A percentile compares a stretch with the other conserved stretches of the same genome.
Conservation (phyloP, 2,113 vertebrate genomes). For the Plestiodon gilberti region DNA sequence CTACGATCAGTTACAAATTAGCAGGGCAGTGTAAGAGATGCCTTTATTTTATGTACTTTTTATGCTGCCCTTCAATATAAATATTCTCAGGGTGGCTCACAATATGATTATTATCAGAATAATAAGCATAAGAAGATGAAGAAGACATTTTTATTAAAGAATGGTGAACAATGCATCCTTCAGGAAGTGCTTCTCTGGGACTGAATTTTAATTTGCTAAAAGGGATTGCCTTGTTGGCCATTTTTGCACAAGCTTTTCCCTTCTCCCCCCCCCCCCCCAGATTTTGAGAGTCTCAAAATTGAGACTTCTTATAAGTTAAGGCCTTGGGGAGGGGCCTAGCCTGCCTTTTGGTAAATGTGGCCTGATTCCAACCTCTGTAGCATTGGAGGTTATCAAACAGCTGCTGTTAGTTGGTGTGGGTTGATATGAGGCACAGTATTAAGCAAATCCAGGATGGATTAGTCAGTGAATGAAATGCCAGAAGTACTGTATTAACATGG, state of each 20-base stretch:
- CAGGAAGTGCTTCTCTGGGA: background rate
- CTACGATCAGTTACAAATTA: no score
- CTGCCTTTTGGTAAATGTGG: background rate
- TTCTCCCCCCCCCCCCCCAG: no score
- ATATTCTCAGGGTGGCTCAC: no score
- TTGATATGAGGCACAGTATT: slow-evolving; percentile 22
- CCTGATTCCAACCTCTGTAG: background rate
- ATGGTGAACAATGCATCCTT: background rate
- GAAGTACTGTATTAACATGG: slow-evolving; percentile 32
- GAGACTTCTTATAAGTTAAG: background rate
- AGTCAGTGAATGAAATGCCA: slow-evolving; percentile 46
- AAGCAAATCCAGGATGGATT: slow-evolving; percentile 51
- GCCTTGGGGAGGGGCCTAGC: background rate
- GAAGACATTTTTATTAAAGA: background rate
- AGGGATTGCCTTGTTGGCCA: background rate
- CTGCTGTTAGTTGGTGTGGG: slow-evolving; percentile 1
- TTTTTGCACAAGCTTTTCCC: background rate
- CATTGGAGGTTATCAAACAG: background rate
- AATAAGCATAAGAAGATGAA: background rate
- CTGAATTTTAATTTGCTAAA: background rate
- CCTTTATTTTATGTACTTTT: background rate
- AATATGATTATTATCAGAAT: background rate
- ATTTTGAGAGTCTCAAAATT: no score
- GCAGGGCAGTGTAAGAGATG: no score
- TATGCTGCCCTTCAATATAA: no score